Evolutionary conservation across 2,797 vertebrate species (phyloP).

Genomic region (Helarctos malayanus): DNA sequence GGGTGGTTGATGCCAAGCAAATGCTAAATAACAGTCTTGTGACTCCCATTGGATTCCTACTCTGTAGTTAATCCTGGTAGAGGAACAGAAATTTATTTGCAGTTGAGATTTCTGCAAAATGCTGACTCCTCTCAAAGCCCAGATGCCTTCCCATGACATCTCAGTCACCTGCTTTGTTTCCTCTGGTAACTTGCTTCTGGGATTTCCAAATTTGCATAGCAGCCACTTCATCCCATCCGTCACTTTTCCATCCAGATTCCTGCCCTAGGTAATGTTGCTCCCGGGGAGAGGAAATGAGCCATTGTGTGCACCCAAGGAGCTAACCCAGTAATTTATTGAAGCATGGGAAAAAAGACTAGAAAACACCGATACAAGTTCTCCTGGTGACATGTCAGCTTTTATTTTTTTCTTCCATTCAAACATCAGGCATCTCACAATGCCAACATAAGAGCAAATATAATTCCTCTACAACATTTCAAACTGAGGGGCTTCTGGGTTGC

Average conservation of each 20-base stretch:
- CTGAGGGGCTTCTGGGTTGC: neutral
- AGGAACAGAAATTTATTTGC: neutral
- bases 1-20: neutral
- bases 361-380: neutral
- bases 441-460: neutral
- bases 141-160: neutral
- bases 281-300: conserved; percentile 58
- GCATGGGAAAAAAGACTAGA: neutral
- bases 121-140: neutral
- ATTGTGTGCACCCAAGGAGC: neutral
- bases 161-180: neutral
- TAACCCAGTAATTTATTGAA: conserved; percentile 36
- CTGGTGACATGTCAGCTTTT: neutral
- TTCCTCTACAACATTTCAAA: neutral
- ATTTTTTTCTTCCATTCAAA: neutral
- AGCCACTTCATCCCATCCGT: neutral
- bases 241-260: conserved; percentile 3
- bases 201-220: conserved; percentile 9
- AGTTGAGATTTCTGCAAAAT: neutral
- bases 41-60: neutral
- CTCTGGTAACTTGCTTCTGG: neutral
- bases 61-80: neutral
- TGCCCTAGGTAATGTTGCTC: neutral
- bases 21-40: neutral
- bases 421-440: neutral